Conservation (phyloP, 2,113 vertebrate genomes). For the Uria lomvia region DNA sequence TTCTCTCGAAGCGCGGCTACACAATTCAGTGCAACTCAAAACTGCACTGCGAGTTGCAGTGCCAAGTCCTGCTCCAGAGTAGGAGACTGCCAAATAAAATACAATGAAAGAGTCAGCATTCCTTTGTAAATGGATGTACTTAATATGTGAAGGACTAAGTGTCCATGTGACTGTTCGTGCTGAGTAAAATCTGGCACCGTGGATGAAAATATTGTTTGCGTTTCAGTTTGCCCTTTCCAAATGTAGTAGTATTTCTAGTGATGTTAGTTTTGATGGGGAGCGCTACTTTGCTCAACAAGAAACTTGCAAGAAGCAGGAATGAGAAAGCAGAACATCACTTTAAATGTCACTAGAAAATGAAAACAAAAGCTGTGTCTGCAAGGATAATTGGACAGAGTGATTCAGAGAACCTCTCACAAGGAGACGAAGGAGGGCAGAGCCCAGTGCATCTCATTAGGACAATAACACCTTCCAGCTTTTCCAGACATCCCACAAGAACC, state of each 20-base stretch:
- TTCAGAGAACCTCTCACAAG: neutral
- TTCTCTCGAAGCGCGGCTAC: neutral
- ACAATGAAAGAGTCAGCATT: slow-evolving; percentile 21
- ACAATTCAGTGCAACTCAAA: slow-evolving; percentile 6
- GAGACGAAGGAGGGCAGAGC: neutral
- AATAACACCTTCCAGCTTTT: neutral
- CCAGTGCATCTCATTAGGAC: neutral
- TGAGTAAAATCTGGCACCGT: neutral
- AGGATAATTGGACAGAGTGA: neutral
- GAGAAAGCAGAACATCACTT: neutral
- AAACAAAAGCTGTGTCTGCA: neutral
- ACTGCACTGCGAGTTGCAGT: neutral
- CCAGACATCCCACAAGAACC: neutral
- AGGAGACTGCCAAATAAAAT: slow-evolving; percentile 35
- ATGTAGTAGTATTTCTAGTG: neutral
- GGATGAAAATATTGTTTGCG: neutral
- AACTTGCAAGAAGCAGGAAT: neutral
- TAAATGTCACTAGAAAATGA: slow-evolving; percentile 35
- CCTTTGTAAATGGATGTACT: slow-evolving; percentile 20
- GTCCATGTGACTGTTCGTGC: neutral
- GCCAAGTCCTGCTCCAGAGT: slow-evolving; percentile 39
- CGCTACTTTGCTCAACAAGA: neutral
- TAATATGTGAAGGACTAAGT: neutral
- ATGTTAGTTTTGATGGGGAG: neutral
- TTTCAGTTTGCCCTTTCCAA: slow-evolving; percentile 28